Evolutionary conservation across 2,797 vertebrate genomes (phyloP), one percentile per base, ranked within the genome.

Genomic region (Anguilla megastoma): DNA sequence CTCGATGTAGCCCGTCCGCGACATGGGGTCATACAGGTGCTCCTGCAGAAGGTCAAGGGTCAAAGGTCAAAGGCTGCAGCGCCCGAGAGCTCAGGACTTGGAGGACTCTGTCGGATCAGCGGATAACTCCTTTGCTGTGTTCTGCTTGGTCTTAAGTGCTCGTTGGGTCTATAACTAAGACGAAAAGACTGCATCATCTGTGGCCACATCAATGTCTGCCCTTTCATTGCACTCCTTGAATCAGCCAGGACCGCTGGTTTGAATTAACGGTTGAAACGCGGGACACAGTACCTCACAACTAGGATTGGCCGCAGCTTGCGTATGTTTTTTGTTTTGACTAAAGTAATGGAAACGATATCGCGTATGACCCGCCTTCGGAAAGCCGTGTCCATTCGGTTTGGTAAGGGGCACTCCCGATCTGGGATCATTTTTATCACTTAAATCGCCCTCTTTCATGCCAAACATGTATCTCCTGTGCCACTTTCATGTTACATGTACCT

Each of bases 1-100:
- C 58, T 89, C 89, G 66, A 89, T 89, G 87, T 89, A 89, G 12
- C 89, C 89, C 2, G 89, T 89, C 36, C 89, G 89, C 5, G 89
- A 89, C 60, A 89, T 60, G 5, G 89, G 89, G 84, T 89, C 89
- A 24, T 89, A 89, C 9, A 89, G 74, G 79, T 88, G 88, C 85
- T 88, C 88, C 88, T 88, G 58, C 3, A 45, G 33, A 86, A 14
- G 36, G 69, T n/a, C 30, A 79, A 54, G 24, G 36, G 69, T n/a
- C 30, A 79, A 36, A 16, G 58, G 56, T 56, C 54, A 63, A 63
- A 12, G 56, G 56, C 6, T 8, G 2, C 16, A 3, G 36, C 1
- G 86, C 60, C 24, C 33, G 6, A 2, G 21, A 30, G 69, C 56
- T 14, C 12, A 58, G 56, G 14, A 71, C 45, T 80, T 2, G 30